Evolutionary conservation across 2,113 vertebrate genomes (phyloP).

Genomic region (Cnemophilus loriae): DNA sequence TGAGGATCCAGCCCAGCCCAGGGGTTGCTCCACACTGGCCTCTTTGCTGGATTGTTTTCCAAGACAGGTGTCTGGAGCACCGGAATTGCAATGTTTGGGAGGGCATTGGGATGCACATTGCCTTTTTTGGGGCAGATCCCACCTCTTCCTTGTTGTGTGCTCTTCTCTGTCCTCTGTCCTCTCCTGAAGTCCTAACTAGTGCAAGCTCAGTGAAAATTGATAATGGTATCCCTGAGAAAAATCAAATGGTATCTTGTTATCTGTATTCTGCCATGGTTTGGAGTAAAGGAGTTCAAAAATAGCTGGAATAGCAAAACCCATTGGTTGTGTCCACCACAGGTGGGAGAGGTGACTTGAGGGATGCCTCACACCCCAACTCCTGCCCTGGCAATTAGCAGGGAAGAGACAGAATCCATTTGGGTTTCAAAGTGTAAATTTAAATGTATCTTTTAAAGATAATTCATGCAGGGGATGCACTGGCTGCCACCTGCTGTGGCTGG

Average conservation of each 20-base stretch:
- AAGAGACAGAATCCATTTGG: neutral
- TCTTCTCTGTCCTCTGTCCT: neutral
- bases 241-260: neutral
- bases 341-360: neutral
- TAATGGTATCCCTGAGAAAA: neutral
- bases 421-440: neutral
- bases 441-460: neutral
- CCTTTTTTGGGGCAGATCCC: neutral
- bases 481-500: neutral
- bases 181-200: neutral
- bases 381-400: neutral
- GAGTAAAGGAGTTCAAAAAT: neutral
- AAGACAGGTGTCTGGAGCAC: neutral
- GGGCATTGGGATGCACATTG: rapidly evolving
- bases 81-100: neutral
- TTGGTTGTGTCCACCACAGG: neutral
- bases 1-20: neutral
- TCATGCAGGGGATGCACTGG: neutral
- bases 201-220: neutral
- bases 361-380: rapidly evolving
- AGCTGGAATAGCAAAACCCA: neutral
- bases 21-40: rapidly evolving
- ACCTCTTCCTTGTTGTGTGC: neutral
- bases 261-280: neutral
- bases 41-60: neutral